These are phyloP conservation scores for Limnodromus scolopaceus DNA, from an alignment of 2,797 vertebrate species.

Conservation along the genomic window DNA sequence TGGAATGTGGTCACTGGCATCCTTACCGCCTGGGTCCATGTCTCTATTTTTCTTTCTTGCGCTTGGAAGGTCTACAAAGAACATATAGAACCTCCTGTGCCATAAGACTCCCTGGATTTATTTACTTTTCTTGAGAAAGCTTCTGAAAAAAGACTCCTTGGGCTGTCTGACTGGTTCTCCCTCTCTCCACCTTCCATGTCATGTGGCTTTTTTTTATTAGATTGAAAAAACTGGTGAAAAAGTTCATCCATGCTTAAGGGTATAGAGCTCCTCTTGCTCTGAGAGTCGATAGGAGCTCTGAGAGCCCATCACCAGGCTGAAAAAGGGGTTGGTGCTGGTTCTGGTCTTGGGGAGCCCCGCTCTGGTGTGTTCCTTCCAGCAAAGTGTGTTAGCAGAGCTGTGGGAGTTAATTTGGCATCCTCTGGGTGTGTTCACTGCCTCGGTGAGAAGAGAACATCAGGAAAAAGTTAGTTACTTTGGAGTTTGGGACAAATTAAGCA, in stretches of 20 bases:
- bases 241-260: background rate
- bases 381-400: background rate
- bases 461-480: background rate
- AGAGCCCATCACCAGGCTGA: background rate
- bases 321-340: background rate
- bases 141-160: background rate
- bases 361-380: background rate
- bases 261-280: rapidly evolving
- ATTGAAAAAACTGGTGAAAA: background rate
- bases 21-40: background rate
- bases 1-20: background rate
- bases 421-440: background rate
- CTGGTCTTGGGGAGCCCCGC: background rate
- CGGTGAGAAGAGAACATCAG: background rate
- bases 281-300: background rate
- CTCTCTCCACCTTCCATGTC: background rate
- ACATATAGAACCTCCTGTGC: background rate
- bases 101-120: background rate
- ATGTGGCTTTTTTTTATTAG: background rate
- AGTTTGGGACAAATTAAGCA: background rate
- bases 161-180: background rate
- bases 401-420: background rate
- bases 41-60: slow-evolving; percentile 10
- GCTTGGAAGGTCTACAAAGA: background rate
- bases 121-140: background rate